phyloP scores from a whole-genome alignment of 2,797 vertebrate species.

The Ataeniobius toweri region DNA sequence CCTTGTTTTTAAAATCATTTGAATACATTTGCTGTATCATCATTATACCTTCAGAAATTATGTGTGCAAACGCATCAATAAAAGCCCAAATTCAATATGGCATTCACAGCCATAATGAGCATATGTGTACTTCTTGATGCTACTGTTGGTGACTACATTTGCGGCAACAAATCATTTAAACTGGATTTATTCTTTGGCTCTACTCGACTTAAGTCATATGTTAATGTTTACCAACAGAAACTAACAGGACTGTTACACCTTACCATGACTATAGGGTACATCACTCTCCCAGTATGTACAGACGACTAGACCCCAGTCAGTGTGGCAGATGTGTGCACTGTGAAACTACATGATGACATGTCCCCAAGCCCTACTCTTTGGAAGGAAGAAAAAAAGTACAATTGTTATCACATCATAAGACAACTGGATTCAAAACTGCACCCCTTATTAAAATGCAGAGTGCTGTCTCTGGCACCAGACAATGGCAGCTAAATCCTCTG shows the following conservation, averaged over 20 bases:
- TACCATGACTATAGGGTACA: slow-evolving; percentile 7
- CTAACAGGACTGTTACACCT: background rate
- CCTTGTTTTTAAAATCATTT: too few species aligned
- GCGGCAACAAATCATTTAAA: background rate
- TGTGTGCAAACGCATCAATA: background rate
- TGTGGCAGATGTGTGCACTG: slow-evolving; percentile 19
- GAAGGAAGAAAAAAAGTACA: slow-evolving; percentile 22
- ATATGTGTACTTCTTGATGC: background rate
- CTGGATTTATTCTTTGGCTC: background rate
- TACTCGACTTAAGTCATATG: background rate
- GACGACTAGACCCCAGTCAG: slow-evolving; percentile 19
- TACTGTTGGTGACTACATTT: background rate
- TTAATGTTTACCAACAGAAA: background rate
- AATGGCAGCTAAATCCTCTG: slow-evolving; percentile 66
- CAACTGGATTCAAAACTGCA: slow-evolving; percentile 51
- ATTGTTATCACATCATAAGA: slow-evolving; percentile 49
- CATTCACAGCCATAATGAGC: background rate
- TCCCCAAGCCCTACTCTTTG: slow-evolving; percentile 2
- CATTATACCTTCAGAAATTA: too few species aligned
- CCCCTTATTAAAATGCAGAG: slow-evolving; percentile 61
- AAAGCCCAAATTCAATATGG: background rate
- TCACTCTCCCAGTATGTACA: slow-evolving; percentile 12
- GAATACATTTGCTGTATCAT: too few species aligned
- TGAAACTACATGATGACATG: slow-evolving; percentile 23
- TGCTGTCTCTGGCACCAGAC: slow-evolving; percentile 55